Percentiles rank a stretch among this genome's conserved stretches.
These are phyloP conservation scores for Lycophotia porphyrea DNA, from an alignment of 2,888 invertebrate genomes.

Conservation along the genomic window DNA sequence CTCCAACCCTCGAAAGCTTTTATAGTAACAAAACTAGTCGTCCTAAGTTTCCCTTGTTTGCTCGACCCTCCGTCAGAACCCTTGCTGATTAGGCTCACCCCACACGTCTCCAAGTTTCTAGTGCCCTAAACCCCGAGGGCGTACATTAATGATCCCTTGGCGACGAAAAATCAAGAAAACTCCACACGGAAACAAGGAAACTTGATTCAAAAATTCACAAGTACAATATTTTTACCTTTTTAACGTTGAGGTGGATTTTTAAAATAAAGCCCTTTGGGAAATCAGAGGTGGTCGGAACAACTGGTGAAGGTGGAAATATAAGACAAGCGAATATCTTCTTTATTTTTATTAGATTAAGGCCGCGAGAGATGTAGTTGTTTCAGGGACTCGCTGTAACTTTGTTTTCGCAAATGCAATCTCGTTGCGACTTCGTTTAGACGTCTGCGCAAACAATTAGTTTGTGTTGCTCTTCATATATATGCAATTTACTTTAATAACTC, in stretches of 20 bases:
- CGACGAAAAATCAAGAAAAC: conserved; percentile 73
- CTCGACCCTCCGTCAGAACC: conserved; percentile 68
- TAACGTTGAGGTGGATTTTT: conserved; percentile 83
- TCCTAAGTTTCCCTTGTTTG: conserved; percentile 64
- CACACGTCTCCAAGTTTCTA: conserved; percentile 68
- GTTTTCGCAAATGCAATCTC: conserved; percentile 76
- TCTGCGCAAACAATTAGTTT: conserved; percentile 73
- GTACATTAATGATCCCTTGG: conserved; percentile 73
- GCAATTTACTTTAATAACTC: conserved; percentile 56
- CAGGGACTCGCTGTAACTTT: conserved; percentile 52
- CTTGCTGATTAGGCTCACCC: conserved; percentile 72
- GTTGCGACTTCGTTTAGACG: conserved; percentile 74
- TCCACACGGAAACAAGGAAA: conserved; percentile 61
- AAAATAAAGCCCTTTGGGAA: conserved; percentile 87
- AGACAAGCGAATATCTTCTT: conserved; percentile 75
- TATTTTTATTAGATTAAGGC: conserved; percentile 69
- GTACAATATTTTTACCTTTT: conserved; percentile 83
- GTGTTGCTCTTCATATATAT: conserved; percentile 66
- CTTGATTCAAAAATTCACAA: conserved; percentile 79
- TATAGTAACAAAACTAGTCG: conserved; percentile 63
- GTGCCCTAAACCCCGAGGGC: conserved; percentile 65
- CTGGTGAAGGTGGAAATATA: conserved; percentile 68
- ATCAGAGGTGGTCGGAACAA: conserved; percentile 83
- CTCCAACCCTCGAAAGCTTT: conserved; percentile 56
- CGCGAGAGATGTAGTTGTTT: conserved; percentile 54